Base-by-base conservation (phyloP, 2,113 vertebrate species). In the Pholis gunnellus region DNA sequence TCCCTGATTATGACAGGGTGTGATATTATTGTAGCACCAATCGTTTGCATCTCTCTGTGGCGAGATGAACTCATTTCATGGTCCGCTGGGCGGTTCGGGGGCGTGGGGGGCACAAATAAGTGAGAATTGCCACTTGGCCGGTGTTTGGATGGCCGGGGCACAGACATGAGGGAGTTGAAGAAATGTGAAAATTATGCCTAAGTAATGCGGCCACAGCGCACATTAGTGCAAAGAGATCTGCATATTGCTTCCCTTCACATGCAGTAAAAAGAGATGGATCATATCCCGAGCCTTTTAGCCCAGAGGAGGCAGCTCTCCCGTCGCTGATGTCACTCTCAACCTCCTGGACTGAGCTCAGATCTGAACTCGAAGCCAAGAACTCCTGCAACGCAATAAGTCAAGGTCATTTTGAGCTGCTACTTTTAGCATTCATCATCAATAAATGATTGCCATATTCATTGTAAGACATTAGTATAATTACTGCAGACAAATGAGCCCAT, bases 21-120 rank as follows among this genome's bases (percentile, higher is more conserved):
- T 67, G 84, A 89, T 93, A 92, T 92, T 93, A 91, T 90, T 83
- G 79, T 34, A 75, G 83, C 85, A 68, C 34, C 73, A 88, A 70
- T 93, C 89, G 92, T 94, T 94, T 92, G 91, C 88, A 90, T 93
- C 79, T 74, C 75, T 29, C 83, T 74, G 50, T 72, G 78, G 82
- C 72, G 81, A 94, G 94, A 95, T 94, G 83, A 93, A 83, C 89
- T 94, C 83, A 95, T 95, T 95, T 95, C 92, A 95, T 89, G 94
- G 92, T 94, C 93, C 25, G 46, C 79, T 78, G 91, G 86, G 60
- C 61, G 83, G 85, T 93, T 85, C 63, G 65, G 83, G 83, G 80
- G 75, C 67, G 31, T 54, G 75, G 67, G 67, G 31, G 60, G 40
- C 52, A 36, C 72, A 92, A 92, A 93, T 92, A 88, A 91, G 90